Evolutionary conservation across 2,113 vertebrate species (phyloP), one percentile per base, ranked within the genome.

Genomic region (Actenoides lindsayi): DNA sequence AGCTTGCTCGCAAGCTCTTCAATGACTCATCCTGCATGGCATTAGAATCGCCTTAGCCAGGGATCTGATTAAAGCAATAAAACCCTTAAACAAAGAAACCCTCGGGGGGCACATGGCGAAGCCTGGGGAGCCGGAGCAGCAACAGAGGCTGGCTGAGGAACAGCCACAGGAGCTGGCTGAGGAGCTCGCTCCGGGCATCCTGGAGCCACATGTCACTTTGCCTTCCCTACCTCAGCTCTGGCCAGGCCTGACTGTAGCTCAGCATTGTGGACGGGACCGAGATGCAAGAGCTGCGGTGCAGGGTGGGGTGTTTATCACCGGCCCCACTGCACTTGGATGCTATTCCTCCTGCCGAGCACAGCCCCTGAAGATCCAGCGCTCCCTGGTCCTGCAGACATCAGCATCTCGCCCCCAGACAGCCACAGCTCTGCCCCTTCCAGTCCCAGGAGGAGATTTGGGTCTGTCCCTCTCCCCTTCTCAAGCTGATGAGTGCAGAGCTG

Each of bases 61-160:
- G 69, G 78, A 93, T 78, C 57, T 60, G 90, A 90, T 94, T 85
- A 95, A 59, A 75, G 60, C 86, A 63, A 9, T 71, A 51, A 96
- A 95, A 18, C 84, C 74, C 87, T 93, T 33, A 78, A 89, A 94
- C 0, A 28, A 64, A 67, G 90, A 17, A 89, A 33, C 39, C 71
- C 91, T 28, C 3, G 4, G 5, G 83, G 75, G 86, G 67, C 70
- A 19, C 64, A n/a, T 1, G 59, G 62, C 1, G 3, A 64, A 44
- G 78, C 0, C 5, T 37, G 87, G 56, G 2, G 83, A 11, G 56
- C 3, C 71, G 11, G 51, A 76, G 92, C 70, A 70, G 89, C 85
- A 11, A 41, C 41, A 41, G 41, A 13, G 13, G 41, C 41, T 41
- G 41, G 41, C 41, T 41, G 37, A 37, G 37, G 51, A 76, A 90